Evolutionary conservation across 2,113 vertebrate genomes (phyloP).

Genomic region (Elachura formosa): DNA sequence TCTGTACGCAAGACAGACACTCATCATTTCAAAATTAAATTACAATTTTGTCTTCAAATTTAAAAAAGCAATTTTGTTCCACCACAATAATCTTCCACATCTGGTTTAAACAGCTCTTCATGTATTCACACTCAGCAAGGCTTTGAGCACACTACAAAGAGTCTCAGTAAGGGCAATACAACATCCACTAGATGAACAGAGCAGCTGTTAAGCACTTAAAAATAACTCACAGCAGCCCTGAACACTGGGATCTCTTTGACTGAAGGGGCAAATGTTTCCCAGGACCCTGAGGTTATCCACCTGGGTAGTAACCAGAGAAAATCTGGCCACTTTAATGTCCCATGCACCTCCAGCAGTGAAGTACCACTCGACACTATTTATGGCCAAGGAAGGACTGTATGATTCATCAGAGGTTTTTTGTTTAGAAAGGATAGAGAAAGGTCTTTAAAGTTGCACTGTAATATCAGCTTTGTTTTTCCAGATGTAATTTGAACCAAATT

Average conservation of each 20-base stretch:
- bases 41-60: background rate
- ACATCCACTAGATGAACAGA: slow-evolving; percentile 10
- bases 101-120: slow-evolving; percentile 17
- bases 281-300: slow-evolving; percentile 52
- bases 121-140: background rate
- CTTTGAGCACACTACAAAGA: background rate
- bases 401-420: background rate
- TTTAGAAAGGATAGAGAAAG: background rate
- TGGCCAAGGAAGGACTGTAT: background rate
- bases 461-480: background rate
- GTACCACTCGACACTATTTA: background rate
- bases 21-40: background rate
- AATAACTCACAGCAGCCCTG: slow-evolving; percentile 19
- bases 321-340: background rate
- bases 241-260: background rate
- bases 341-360: background rate
- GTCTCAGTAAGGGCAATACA: background rate
- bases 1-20: background rate
- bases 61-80: background rate
- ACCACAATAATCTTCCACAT: background rate
- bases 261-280: slow-evolving; percentile 26
- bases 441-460: background rate
- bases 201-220: background rate
- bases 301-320: slow-evolving; percentile 13
- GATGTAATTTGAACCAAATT: background rate